Evolutionary conservation across 2,797 vertebrate species (phyloP), one percentile per base, ranked within the genome.

Genomic region (Falco concolor): DNA sequence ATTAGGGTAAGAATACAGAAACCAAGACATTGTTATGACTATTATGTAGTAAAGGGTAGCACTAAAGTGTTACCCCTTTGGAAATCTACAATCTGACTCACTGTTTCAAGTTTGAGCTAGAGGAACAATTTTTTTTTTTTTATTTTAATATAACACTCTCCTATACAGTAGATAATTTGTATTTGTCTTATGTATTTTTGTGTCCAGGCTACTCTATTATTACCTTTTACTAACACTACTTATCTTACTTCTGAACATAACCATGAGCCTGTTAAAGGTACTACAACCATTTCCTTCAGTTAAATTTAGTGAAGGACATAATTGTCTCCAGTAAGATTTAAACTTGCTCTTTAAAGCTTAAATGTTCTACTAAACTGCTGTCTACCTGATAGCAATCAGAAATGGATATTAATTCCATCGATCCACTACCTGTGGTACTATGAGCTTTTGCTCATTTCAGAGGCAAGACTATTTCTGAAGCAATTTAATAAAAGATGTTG

Each of bases 311-410:
- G 67, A 81, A 85, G 83, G 36, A 72, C 0, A 2, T 91, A 88
- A 70, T 68, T 90, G 73, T 93, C 76, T 78, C 34, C 85, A 63
- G 49, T 47, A 84, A 96, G 92, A 96, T 94, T 92, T 92, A 94
- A 78, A 28, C 61, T 80, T 88, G 65, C 50, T 90, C 83, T 94
- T 93, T 92, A 84, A 86, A 70, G 69, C 49, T 73, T 69, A 90
- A 90, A 49, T 88, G 61, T 49, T 92, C 77, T 90, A 28, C 86
- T 91, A 90, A 96, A 86, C 86, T 95, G 86, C 77, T 77, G 65
- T 45, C 57, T 91, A 59, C 45, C 76, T 94, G 95, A 92, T 70
- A 94, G 73, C 77, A 86, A 94, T 94, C 88, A 81, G 65, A 68
- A 72, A 80, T 75, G 57, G 80, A 22, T 81, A 68, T 84, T 90